Evolutionary conservation across 2,888 invertebrate species (phyloP).

Genomic region (Dryocosmus kuriphilus): DNA sequence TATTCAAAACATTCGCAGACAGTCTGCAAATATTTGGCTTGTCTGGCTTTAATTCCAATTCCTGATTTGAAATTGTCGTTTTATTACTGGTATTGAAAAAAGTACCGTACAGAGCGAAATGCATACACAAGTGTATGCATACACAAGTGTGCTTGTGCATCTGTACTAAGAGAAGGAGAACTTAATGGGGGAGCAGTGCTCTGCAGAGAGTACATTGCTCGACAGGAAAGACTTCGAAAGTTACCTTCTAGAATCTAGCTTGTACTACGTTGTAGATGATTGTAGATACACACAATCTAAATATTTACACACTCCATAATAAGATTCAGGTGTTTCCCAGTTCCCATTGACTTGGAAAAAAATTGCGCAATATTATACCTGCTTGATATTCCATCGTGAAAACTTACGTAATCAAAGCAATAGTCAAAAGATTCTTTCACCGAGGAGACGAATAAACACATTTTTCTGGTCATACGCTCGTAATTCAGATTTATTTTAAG

Average conservation of each 20-base stretch:
- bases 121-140: neutral
- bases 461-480: no score
- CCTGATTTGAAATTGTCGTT: constrained; percentile 17
- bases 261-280: neutral
- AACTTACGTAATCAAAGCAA: no score
- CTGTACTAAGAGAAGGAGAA: neutral
- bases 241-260: neutral
- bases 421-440: no score
- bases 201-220: constrained; percentile 25
- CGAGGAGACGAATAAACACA: no score
- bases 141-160: neutral
- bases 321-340: no score
- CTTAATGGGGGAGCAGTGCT: constrained; percentile 22
- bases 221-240: constrained; percentile 1
- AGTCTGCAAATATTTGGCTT: constrained; percentile 30
- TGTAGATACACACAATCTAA: no score
- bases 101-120: constrained; percentile 5
- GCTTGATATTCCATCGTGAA: no score
- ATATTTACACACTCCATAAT: no score
- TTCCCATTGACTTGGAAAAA: no score
- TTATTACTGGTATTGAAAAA: constrained; percentile 18
- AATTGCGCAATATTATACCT: no score
- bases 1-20: constrained; percentile 35
- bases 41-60: constrained; percentile 27
- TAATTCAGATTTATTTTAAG: no score